A percentile compares a stretch with the other conserved stretches of the same genome.
Evolutionary conservation across 2,113 vertebrate species (phyloP).

Genomic region (Balaeniceps rex): DNA sequence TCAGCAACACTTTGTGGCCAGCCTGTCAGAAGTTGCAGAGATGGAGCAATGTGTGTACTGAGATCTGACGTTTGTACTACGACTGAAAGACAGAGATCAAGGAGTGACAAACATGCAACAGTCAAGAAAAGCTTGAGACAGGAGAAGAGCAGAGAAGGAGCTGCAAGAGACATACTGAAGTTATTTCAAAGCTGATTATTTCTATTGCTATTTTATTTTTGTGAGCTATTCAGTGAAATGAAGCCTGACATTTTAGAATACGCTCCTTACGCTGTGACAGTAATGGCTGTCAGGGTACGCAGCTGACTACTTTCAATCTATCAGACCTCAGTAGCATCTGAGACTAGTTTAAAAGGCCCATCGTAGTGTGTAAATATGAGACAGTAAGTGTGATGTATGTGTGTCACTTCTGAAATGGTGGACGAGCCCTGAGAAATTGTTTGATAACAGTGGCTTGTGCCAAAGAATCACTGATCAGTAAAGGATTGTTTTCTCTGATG

Average conservation of each 20-base stretch:
- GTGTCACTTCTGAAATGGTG: neutral
- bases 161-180: neutral
- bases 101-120: neutral
- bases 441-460: neutral
- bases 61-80: neutral
- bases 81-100: neutral
- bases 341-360: neutral
- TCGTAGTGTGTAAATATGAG: neutral
- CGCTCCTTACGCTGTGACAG: neutral
- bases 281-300: neutral
- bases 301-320: conserved; percentile 19
- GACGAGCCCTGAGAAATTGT: neutral
- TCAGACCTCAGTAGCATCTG: neutral
- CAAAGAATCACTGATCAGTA: neutral
- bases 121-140: neutral
- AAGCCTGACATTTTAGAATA: neutral
- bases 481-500: neutral
- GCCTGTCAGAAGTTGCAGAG: neutral
- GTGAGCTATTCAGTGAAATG: neutral
- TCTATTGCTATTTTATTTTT: conserved; percentile 1
- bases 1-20: neutral
- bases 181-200: conserved; percentile 10
- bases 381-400: neutral
- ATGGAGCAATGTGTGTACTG: neutral
- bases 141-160: neutral